Evolutionary conservation across 1,140 invertebrate species (phyloP), one percentile per base, ranked within the genome.

Genomic region (Polypedilum pembai): DNA sequence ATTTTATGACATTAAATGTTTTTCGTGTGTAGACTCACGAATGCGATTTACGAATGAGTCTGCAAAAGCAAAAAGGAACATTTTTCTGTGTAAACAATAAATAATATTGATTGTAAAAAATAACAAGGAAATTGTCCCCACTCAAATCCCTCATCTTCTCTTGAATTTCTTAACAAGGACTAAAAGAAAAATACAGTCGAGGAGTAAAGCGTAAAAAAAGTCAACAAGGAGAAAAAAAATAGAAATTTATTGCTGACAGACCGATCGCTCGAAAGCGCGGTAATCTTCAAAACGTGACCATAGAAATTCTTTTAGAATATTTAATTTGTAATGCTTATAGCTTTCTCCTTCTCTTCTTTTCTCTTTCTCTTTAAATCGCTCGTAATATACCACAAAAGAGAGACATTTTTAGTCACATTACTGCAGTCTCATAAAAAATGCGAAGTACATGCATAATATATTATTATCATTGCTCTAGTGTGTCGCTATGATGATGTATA

Each of bases 101-200:
- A 56, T 56, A 56, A 56, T 56, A 56, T 56, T 56, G 45, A 56
- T 56, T 56, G 45, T 56, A 56, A 56, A 56, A 56, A 56, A 56
- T 56, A 56, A 56, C 45, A 56, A 12, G n/a, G 12, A 56, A 12
- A 56, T n/a, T 4, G 12, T 10, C 12, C 45, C 45, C 12, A n/a
- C 12, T 56, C 45, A 56, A 56, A 56, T 56, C 45, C 45, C 45
- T 56, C 45, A 56, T 56, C n/a, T n/a, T n/a, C n/a, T 56, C 45
- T n/a, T 56, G 45, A 56, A 33, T 33, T 33, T 33, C 24, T 33
- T 33, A 33, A 33, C 24, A 33, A 33, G 45, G n/a, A 56, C 12
- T 12, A 56, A n/a, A 45, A 45, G 3, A 45, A 41, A 45, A 45
- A 15, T 8, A 45, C 8, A 4, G 15, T 1, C 45, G n/a, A 15